These are phyloP conservation scores for Spheniscus humboldti DNA, from an alignment of 2,797 vertebrate genomes.

Conservation along the genomic window DNA sequence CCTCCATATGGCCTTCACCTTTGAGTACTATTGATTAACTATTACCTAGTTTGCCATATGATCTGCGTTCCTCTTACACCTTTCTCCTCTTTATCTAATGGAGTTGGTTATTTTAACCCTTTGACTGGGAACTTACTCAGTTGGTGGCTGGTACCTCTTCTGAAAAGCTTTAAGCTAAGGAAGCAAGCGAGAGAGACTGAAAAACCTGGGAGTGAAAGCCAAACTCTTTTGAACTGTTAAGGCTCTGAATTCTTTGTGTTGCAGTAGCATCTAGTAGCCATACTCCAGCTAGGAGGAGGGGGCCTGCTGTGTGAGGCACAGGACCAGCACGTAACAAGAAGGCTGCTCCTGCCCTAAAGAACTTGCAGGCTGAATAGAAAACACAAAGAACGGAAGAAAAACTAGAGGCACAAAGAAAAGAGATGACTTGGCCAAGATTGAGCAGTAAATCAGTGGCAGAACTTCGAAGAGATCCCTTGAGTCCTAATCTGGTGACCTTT, in stretches of 20 bases:
- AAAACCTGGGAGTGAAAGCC: not conserved
- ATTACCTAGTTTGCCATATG: constrained; percentile 51
- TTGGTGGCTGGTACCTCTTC: not conserved
- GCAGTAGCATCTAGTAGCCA: not conserved
- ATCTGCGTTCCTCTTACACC: constrained; percentile 46
- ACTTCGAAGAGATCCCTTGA: constrained; percentile 37
- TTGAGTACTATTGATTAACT: constrained; percentile 68
- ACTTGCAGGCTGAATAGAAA: constrained; percentile 33
- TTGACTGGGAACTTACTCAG: constrained; percentile 17
- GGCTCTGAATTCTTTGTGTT: not conserved
- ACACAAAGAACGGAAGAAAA: constrained; percentile 32
- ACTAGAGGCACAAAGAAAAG: constrained; percentile 36
- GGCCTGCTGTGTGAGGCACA: not conserved
- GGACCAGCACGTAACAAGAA: not conserved
- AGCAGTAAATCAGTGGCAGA: constrained; percentile 58
- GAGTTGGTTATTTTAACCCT: constrained; percentile 52
- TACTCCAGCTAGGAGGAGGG: not conserved
- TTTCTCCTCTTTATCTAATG: constrained; percentile 39
- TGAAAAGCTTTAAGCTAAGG: not conserved
- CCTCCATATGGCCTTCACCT: constrained; percentile 65
- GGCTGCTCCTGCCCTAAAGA: constrained; percentile 14
- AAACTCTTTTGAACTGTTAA: not conserved
- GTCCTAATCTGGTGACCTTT: constrained; percentile 61
- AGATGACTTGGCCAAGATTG: constrained; percentile 36
- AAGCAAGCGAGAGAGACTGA: not conserved